Base-by-base conservation (phyloP, 1,140 invertebrate species). In the Zaprionus kolodkinae region DNA sequence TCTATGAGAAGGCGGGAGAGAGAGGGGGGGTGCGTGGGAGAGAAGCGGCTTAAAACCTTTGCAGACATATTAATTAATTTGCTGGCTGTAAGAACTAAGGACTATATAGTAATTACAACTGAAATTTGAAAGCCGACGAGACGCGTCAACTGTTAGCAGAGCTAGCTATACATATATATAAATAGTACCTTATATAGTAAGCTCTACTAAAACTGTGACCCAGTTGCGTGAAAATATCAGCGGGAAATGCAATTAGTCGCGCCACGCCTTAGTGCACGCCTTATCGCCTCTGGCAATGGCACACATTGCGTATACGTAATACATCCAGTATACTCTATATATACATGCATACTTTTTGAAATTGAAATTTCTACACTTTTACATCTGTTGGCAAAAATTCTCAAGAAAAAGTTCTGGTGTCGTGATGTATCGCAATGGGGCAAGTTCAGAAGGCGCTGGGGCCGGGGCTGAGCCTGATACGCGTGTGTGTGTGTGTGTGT, bases 401-500 rank as follows among this genome's bases (percentile, higher is more conserved):
- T 86, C 72, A 30, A 76, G 76, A 72, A 70, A 76, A 85, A 84
- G 72, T 76, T 84, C 81, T 78, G 64, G 63, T 55, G 63, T 55
- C 59, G 64, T 87, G 84, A 87, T 87, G 83, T 81, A 88, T n/a
- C n/a, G 74, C 65, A 72, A 67, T 83, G 69, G 0, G 13, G 2
- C 83, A 86, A 86, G 76, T 82, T 87, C 79, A 82, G 65, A 64
- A 87, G 83, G 79, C 83, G 76, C 79, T 6, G 11, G 45, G n/a
- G 15, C 45, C 82, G 83, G 79, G 83, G 76, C 79, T 6, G 11
- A 15, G n/a, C 7, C 45, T 86, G 82, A 86, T 76, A 76, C 72
- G 83, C 2, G 21, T 21, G 21, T 21, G 21, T 21, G 21, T 21
- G 21, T 21, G 21, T 21, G 21, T 21, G 21, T 21, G 21, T 50